Conservation (phyloP, 2,113 vertebrate genomes). For the Phalacrocorax aristotelis region DNA sequence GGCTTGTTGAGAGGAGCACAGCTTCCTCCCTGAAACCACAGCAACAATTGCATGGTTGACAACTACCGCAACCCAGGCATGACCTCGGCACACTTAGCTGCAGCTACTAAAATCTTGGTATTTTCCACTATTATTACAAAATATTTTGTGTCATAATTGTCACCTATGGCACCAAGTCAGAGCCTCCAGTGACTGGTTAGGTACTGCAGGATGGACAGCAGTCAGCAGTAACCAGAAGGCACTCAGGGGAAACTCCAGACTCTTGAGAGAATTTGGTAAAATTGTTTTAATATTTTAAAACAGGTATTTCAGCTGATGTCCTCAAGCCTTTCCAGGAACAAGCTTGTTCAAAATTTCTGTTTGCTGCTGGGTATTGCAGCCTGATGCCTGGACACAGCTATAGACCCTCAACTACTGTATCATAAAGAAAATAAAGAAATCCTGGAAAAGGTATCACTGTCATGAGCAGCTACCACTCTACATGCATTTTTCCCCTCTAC, state of each 20-base stretch:
- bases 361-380: not conserved
- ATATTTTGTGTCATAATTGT: not conserved
- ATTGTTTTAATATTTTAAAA: not conserved
- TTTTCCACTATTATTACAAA: not conserved
- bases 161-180: not conserved
- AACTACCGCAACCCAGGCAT: not conserved
- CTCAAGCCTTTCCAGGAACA: not conserved
- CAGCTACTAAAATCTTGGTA: not conserved
- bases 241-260: not conserved
- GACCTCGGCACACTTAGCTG: not conserved
- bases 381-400: not conserved
- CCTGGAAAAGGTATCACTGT: not conserved
- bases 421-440: not conserved
- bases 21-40: not conserved
- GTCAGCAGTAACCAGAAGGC: not conserved
- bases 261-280: not conserved
- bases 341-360: not conserved
- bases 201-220: not conserved
- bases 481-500: not conserved
- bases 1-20: not conserved
- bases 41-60: fast-evolving
- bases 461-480: not conserved
- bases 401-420: not conserved
- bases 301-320: not conserved
- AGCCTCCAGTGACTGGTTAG: not conserved